A percentile compares a stretch with the other conserved stretches of the same genome.
These are phyloP conservation scores for Bombylius discolor DNA, from an alignment of 2,888 invertebrate species.

Conservation along the genomic window DNA sequence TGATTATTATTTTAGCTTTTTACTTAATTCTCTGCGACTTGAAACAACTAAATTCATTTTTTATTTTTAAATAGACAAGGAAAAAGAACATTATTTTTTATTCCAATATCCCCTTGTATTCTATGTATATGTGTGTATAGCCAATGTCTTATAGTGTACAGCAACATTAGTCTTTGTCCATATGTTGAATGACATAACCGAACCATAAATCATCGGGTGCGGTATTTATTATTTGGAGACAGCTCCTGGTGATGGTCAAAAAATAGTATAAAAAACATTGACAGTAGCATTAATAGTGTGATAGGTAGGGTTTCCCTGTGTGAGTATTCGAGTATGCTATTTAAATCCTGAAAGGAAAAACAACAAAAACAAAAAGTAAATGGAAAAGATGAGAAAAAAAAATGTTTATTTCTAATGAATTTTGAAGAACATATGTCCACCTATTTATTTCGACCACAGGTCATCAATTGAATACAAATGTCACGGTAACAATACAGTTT, in stretches of 20 bases:
- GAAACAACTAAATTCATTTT: too few species aligned
- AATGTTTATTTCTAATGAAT: conserved; percentile 11
- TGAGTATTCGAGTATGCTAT: too few species aligned
- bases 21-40: too few species aligned
- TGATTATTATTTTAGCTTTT: too few species aligned
- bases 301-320: neutral
- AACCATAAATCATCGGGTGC: conserved; percentile 13
- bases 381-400: neutral
- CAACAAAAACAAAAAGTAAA: neutral
- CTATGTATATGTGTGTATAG: too few species aligned
- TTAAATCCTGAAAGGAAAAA: too few species aligned
- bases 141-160: neutral
- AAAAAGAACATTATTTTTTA: too few species aligned
- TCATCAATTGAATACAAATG: conserved; percentile 16
- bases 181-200: conserved; percentile 13
- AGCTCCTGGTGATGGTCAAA: conserved; percentile 2
- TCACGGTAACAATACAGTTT: conserved; percentile 5
- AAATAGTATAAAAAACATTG: neutral
- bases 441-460: conserved; percentile 12
- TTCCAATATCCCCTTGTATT: too few species aligned
- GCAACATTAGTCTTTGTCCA: conserved; percentile 14
- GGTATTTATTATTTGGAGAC: conserved; percentile 14
- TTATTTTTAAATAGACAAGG: too few species aligned
- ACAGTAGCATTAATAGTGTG: neutral
- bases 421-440: conserved; percentile 15